These are phyloP conservation scores for Amblyjoppa proteus DNA, from an alignment of 2,888 invertebrate species.

Conservation along the genomic window DNA sequence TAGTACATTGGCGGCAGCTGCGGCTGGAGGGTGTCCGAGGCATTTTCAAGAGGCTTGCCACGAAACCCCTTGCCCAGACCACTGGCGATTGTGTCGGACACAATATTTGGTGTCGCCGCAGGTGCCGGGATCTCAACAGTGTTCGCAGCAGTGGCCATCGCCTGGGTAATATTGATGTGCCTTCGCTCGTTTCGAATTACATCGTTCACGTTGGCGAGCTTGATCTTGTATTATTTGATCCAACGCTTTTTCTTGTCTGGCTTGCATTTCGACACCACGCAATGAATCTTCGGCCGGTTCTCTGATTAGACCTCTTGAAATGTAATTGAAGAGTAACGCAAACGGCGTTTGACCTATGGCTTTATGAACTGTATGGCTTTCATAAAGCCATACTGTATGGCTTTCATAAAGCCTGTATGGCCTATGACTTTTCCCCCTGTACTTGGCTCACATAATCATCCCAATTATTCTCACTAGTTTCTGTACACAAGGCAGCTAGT, in stretches of 20 bases:
- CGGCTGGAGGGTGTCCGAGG: too few species aligned
- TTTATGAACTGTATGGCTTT: conserved; percentile 69
- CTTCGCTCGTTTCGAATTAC: background rate
- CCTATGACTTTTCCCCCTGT: conserved; percentile 55
- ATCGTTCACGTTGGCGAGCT: background rate
- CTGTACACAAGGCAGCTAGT: conserved; percentile 65
- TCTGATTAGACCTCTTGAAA: background rate
- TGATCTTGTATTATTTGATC: too few species aligned
- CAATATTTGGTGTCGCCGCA: too few species aligned
- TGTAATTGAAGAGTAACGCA: conserved; percentile 51
- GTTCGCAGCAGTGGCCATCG: too few species aligned
- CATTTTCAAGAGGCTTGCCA: too few species aligned
- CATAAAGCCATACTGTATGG: conserved; percentile 4
- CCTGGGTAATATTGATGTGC: background rate
- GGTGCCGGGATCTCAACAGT: too few species aligned
- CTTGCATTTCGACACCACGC: background rate
- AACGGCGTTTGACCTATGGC: conserved; percentile 66
- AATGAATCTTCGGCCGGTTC: background rate
- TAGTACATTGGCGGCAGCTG: too few species aligned
- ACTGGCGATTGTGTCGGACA: too few species aligned
- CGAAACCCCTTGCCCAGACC: too few species aligned
- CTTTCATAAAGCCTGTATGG: too few species aligned
- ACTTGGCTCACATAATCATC: conserved; percentile 55
- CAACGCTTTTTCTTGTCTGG: background rate
- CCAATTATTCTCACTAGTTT: conserved; percentile 70